Evolutionary conservation across 2,888 invertebrate genomes (phyloP).

Genomic region (Cerastis rubricosa): DNA sequence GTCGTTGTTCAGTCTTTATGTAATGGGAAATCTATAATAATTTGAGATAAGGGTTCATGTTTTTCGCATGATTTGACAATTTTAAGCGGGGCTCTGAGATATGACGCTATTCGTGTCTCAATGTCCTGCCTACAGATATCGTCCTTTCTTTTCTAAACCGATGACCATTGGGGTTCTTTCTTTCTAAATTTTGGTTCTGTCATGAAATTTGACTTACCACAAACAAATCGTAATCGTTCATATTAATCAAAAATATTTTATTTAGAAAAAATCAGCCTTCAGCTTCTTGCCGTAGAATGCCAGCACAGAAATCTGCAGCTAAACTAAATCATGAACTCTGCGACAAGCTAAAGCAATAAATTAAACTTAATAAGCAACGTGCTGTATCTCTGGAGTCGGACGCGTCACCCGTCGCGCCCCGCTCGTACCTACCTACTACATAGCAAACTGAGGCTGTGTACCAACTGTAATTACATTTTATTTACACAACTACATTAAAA

Average conservation of each 20-base stretch:
- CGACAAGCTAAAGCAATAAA: slow-evolving; percentile 49
- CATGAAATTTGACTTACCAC: background rate
- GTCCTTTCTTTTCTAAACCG: background rate
- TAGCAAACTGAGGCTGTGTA: slow-evolving; percentile 38
- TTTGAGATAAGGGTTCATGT: background rate
- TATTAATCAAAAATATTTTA: background rate
- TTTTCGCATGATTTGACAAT: background rate
- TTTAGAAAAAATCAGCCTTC: background rate
- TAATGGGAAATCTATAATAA: background rate
- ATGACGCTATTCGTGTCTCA: background rate
- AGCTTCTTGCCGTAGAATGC: background rate
- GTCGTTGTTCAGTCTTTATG: background rate
- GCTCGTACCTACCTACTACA: slow-evolving; percentile 13
- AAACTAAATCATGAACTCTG: slow-evolving; percentile 33
- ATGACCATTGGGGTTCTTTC: background rate
- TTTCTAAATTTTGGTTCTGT: background rate
- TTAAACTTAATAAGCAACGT: slow-evolving; percentile 62
- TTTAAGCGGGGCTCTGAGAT: background rate
- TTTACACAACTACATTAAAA: slow-evolving; percentile 45
- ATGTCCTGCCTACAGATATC: background rate
- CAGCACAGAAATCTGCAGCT: slow-evolving; percentile 12
- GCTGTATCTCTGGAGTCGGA: slow-evolving; percentile 58
- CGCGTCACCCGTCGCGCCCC: slow-evolving; percentile 36
- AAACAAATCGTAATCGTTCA: background rate
- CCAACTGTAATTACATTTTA: slow-evolving; percentile 56